These are phyloP conservation scores for Nebria brevicollis DNA, from an alignment of 2,888 invertebrate genomes.

Conservation along the genomic window DNA sequence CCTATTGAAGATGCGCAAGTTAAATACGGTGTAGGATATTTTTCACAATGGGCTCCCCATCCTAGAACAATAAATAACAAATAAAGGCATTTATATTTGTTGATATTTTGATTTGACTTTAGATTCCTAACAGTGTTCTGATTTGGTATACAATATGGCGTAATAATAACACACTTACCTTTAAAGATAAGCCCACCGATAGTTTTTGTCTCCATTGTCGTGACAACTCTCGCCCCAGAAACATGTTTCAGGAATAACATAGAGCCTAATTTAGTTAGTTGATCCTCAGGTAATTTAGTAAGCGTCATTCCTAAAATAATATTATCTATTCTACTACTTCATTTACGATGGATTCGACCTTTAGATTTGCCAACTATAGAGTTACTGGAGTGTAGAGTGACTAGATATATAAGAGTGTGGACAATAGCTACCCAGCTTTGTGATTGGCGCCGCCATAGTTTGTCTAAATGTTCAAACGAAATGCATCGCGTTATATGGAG, in stretches of 20 bases:
- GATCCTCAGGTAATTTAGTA: conserved; percentile 60
- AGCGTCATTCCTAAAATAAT: conserved; percentile 62
- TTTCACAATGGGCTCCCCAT: conserved; percentile 76
- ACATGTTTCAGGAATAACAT: conserved; percentile 78
- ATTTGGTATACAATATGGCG: no score
- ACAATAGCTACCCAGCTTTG: no score
- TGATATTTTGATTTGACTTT: neutral
- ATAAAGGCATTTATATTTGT: neutral
- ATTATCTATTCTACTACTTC: neutral
- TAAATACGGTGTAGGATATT: conserved; percentile 72
- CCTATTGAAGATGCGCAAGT: conserved; percentile 81
- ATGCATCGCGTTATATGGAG: no score
- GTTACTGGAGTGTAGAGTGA: no score
- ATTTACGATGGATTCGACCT: neutral
- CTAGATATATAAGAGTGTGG: no score
- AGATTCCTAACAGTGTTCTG: no score
- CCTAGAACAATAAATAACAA: conserved; percentile 61
- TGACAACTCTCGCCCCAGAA: conserved; percentile 76
- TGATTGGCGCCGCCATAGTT: no score
- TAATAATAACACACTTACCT: conserved; percentile 59
- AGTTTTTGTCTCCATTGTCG: conserved; percentile 65
- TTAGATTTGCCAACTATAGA: no score
- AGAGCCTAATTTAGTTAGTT: conserved; percentile 73
- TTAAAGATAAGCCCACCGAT: conserved; percentile 69
- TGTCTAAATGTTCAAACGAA: no score